Conservation (phyloP, 1,140 invertebrate species). For the Bombus confusus region DNA sequence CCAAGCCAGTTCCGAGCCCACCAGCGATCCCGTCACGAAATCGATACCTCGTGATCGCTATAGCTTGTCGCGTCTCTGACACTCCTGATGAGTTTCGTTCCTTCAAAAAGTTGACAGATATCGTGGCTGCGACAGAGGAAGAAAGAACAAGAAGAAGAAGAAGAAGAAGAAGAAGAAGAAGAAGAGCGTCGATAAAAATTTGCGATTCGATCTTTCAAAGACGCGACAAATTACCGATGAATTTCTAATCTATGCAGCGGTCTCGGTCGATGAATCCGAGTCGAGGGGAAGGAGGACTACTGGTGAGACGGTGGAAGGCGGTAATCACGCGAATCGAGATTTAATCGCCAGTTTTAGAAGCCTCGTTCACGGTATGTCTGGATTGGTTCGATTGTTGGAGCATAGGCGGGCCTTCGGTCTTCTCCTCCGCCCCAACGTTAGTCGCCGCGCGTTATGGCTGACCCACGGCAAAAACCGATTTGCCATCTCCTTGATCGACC, state of each 20-base stretch:
- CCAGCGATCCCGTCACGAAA: constrained; percentile 49
- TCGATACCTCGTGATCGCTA: constrained; percentile 27
- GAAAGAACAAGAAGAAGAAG: not conserved
- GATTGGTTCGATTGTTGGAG: constrained; percentile 71
- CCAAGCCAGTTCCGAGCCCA: constrained; percentile 32
- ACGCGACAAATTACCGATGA: not conserved
- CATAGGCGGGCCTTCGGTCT: constrained; percentile 73
- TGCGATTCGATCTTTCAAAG: not conserved
- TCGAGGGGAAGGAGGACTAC: not conserved
- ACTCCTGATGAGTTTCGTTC: not conserved
- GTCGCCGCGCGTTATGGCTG: constrained; percentile 73
- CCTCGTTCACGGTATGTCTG: constrained; percentile 46
- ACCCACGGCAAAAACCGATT: constrained; percentile 67
- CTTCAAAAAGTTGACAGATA: not conserved
- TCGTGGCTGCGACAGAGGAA: not conserved
- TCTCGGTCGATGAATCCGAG: accelerated
- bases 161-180: too few species aligned
- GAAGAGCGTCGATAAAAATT: not conserved
- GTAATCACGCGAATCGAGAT: constrained; percentile 31
- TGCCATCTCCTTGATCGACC: constrained; percentile 49
- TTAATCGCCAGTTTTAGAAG: constrained; percentile 63
- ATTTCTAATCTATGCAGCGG: not conserved
- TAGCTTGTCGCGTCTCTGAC: constrained; percentile 13
- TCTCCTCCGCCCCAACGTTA: constrained; percentile 75
- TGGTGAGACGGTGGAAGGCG: not conserved